Conservation (phyloP, 2,888 invertebrate genomes). For the Rhagium mordax region DNA sequence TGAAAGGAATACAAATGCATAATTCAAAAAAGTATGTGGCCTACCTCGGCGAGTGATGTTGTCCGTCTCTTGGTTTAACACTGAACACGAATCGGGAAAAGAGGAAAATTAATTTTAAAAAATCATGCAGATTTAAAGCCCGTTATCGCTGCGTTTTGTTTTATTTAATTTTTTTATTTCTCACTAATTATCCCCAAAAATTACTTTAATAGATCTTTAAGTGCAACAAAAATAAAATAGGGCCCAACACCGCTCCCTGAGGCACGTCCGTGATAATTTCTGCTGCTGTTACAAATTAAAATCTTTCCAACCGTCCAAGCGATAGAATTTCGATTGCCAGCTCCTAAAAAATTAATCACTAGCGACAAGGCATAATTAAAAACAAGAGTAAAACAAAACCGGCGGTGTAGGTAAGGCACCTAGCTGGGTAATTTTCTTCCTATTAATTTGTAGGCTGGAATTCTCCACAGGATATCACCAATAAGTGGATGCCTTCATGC, state of each 20-base stretch:
- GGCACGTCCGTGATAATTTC: too few relatives aligned
- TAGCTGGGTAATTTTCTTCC: slow-evolving; percentile 36
- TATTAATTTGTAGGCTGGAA: slow-evolving; percentile 26
- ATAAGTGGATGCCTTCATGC: background rate
- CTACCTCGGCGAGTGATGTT: slow-evolving; percentile 3
- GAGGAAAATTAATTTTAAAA: background rate
- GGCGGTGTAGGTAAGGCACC: slow-evolving; percentile 40
- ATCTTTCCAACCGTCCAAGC: too few relatives aligned
- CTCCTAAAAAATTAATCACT: background rate
- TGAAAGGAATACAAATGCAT: slow-evolving; percentile 1
- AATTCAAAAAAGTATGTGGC: background rate
- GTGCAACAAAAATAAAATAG: too few relatives aligned
- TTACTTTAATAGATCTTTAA: too few relatives aligned
- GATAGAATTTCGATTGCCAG: background rate
- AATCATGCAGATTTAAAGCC: too few relatives aligned
- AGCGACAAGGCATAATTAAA: background rate
- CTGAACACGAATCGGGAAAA: slow-evolving; percentile 7
- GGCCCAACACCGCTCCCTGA: too few relatives aligned
- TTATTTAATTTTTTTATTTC: too few relatives aligned
- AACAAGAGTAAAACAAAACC: slow-evolving; percentile 37
- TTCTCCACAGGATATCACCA: slow-evolving; percentile 22
- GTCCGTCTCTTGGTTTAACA: background rate
- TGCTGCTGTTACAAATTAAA: too few relatives aligned
- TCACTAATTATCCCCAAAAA: too few relatives aligned
- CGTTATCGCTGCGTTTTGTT: too few relatives aligned